These are phyloP conservation scores for Erpetoichthys calabaricus DNA, from an alignment of 2,797 vertebrate species.

Conservation along the genomic window DNA sequence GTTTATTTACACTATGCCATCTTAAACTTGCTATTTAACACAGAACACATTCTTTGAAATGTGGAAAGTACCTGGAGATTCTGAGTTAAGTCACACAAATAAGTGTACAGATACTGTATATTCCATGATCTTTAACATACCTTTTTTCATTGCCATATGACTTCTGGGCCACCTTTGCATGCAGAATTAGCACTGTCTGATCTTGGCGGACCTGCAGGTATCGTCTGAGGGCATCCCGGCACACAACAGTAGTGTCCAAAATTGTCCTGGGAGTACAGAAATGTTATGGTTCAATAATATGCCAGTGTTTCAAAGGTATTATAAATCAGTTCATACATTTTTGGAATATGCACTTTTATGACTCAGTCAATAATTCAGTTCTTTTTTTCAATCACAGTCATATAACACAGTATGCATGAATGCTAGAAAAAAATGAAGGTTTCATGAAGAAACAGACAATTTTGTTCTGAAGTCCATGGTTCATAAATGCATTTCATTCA, in stretches of 20 bases:
- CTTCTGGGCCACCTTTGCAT: slow-evolving; percentile 90
- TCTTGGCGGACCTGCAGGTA: slow-evolving; percentile 59
- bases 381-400: too few species aligned
- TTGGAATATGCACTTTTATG: slow-evolving; percentile 4
- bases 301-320: slow-evolving; percentile 1
- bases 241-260: slow-evolving; percentile 22
- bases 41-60: too few species aligned
- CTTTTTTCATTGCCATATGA: slow-evolving; percentile 90
- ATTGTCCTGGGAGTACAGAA: slow-evolving; percentile 21
- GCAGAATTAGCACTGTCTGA: slow-evolving; percentile 71
- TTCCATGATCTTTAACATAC: slow-evolving; percentile 29
- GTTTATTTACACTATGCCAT: too few species aligned
- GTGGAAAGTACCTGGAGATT: too few species aligned
- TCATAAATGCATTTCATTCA: too few species aligned
- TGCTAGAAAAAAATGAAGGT: too few species aligned
- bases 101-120: background rate
- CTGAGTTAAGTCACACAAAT: background rate
- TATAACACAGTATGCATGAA: too few species aligned
- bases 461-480: too few species aligned
- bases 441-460: too few species aligned
- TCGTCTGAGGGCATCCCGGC: slow-evolving; percentile 40
- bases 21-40: too few species aligned
- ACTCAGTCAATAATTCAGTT: slow-evolving; percentile 4
- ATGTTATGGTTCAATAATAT: background rate
- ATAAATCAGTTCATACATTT: slow-evolving; percentile 3